Evolutionary conservation across 1,140 invertebrate genomes (phyloP), one percentile per base, ranked within the genome.

Genomic region (Caenorhabditis inopinata): DNA sequence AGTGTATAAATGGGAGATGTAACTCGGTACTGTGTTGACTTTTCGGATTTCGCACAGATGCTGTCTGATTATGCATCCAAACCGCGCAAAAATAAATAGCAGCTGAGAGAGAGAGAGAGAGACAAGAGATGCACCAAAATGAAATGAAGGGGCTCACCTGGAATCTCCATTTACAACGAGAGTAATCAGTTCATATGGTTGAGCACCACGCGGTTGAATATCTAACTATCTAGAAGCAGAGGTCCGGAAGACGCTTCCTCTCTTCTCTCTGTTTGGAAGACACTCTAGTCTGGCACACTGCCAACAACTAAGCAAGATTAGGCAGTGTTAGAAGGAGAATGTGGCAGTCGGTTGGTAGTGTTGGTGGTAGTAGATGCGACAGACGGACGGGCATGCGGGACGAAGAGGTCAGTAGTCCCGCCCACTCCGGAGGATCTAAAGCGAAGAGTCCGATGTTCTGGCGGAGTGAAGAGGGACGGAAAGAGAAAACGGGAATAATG

Each of bases 31-130:
- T 42, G 58, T 68, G 58, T 68, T 68, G 58, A 68, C 58, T 68
- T 68, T 68, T 68, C 58, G 58, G 58, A 68, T 68, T 68, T 68
- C 58, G 58, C 58, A 68, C 58, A 75, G 42, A 75, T 75, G 47
- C 74, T 25, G 74, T 48, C 74, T 75, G 74, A 47, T 49, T 75
- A 47, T 68, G 58, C 32, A 68, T 68, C 58, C 32, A 29, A 11
- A 7, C 27, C 58, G n/a, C 48, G 14, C 12, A 75, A 27, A 75
- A 47, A 75, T 32, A 75, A 18, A 75, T 21, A 47, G 23, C n/a
- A 1, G 7, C 45, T 25, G 16, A 75, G 46, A 45, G 48, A 18
- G 32, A 47, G 35, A 75, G 25, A 27, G 32, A 27, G 49, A 51
- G 49, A 38, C 21, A n/a, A n/a, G n/a, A n/a, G n/a, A n/a, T n/a